phyloP scores from a whole-genome alignment of 1,140 invertebrate species.

The Paraescarpia echinospica region DNA sequence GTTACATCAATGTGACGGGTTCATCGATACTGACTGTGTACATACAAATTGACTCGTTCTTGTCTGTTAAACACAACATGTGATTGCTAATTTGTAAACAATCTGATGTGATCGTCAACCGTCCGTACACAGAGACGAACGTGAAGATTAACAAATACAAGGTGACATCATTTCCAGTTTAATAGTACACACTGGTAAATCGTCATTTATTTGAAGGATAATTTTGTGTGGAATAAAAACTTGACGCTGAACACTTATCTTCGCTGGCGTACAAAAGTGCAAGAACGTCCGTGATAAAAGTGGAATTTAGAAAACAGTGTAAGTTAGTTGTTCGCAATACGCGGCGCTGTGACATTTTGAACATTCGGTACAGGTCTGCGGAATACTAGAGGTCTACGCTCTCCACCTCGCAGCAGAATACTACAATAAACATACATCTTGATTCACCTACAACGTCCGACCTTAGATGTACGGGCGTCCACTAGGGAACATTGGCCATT shows the following conservation, averaged over 20 bases:
- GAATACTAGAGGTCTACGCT: not conserved
- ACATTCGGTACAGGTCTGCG: not conserved
- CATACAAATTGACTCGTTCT: not conserved
- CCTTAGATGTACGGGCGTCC: not conserved
- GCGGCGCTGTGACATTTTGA: too few relatives aligned
- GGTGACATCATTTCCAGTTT: not conserved
- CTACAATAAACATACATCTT: not conserved
- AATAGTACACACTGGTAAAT: not conserved
- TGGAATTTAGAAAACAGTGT: not conserved
- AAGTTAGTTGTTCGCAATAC: too few relatives aligned
- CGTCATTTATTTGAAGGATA: not conserved
- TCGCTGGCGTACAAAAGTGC: not conserved
- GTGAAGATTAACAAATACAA: not conserved
- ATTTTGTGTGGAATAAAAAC: not conserved
- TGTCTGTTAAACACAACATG: not conserved
- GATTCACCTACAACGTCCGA: not conserved
- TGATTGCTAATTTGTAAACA: not conserved
- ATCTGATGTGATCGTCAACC: not conserved
- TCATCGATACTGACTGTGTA: not conserved
- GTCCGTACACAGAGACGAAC: not conserved
- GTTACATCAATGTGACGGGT: not conserved
- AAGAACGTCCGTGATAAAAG: not conserved
- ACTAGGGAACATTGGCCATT: not conserved
- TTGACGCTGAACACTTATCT: not conserved
- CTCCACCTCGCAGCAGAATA: not conserved